phyloP scores from a whole-genome alignment of 2,113 vertebrate species.

The Stigmatopora nigra region DNA sequence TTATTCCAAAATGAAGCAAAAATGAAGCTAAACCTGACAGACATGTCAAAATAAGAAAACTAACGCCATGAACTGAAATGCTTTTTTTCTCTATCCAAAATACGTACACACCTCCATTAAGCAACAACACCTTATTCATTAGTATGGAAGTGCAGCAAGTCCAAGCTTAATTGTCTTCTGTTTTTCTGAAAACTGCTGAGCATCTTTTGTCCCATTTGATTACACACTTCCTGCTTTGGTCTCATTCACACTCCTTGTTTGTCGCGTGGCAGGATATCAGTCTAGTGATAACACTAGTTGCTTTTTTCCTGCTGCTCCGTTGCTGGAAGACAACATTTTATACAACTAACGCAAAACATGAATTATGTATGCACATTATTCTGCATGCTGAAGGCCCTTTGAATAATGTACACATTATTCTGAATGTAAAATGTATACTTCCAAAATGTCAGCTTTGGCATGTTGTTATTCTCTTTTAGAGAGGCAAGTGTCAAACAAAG shows the following conservation, averaged over 20 bases:
- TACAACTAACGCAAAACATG: not conserved
- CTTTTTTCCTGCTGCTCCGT: constrained; percentile 15
- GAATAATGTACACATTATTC: constrained; percentile 2
- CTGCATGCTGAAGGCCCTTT: not conserved
- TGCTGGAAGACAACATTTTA: constrained; percentile 10
- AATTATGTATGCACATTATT: not conserved
- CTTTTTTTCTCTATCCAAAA: no score
- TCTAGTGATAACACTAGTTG: constrained; percentile 34
- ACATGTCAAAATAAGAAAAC: not conserved
- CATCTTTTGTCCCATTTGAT: constrained; percentile 23
- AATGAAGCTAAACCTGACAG: not conserved
- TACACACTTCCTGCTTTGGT: constrained; percentile 15
- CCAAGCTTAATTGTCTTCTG: not conserved
- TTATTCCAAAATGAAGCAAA: not conserved
- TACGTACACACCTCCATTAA: no score
- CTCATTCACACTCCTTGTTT: constrained; percentile 43
- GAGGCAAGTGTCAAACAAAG: not conserved
- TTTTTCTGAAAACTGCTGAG: constrained; percentile 27
- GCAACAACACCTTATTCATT: constrained; percentile 11
- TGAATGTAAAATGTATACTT: constrained; percentile 1
- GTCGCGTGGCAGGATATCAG: constrained; percentile 14
- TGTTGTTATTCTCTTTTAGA: not conserved
- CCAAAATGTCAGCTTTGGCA: constrained; percentile 1
- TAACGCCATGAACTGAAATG: no score
- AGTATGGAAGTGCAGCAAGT: constrained; percentile 11